Conservation (phyloP, 2,888 invertebrate genomes). For the Salticus scenicus region DNA sequence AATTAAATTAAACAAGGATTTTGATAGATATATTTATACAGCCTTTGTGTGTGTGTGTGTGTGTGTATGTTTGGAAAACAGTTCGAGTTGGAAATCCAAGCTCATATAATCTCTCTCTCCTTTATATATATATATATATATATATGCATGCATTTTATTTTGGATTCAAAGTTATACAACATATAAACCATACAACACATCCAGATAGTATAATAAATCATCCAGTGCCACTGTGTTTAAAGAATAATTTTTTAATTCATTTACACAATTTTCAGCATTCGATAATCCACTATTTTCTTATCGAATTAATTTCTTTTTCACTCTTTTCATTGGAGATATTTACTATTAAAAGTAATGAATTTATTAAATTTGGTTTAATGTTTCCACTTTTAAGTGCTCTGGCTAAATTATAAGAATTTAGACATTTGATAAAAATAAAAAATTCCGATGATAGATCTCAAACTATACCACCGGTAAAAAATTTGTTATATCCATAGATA, state of each 20-base stretch:
- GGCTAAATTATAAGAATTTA: no score
- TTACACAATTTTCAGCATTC: neutral
- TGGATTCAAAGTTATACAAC: conserved; percentile 1
- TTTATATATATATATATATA: neutral
- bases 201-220: conserved; percentile 8
- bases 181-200: conserved; percentile 15
- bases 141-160: neutral
- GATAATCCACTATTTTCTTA: neutral
- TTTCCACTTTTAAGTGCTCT: neutral
- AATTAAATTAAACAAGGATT: neutral
- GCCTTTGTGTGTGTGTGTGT: no score
- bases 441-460: no score
- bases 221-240: conserved; percentile 15
- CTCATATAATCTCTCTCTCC: no score
- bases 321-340: neutral
- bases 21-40: neutral
- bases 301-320: neutral
- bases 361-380: neutral
- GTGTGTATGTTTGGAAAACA: no score
- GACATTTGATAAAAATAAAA: neutral
- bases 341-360: neutral
- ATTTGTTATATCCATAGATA: no score
- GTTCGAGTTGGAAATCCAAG: neutral
- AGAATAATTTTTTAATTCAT: neutral
- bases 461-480: no score